Base-by-base conservation (phyloP, 2,113 vertebrate species). In the Petromus typicus region DNA sequence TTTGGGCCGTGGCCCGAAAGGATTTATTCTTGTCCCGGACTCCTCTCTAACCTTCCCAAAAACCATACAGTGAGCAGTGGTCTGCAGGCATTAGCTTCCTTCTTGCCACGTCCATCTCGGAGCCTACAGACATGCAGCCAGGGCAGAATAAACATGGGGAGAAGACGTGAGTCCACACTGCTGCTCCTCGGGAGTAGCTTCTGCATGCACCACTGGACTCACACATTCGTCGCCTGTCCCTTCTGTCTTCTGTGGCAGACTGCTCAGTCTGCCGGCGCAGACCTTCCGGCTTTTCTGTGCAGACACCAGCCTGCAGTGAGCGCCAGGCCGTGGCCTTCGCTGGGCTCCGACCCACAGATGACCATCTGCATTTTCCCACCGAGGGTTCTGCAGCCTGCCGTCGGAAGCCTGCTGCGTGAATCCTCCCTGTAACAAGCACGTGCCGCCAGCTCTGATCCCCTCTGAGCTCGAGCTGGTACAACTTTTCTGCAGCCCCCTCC, bases 351-450 rank as follows among this genome's bases (percentile, higher is more conserved):
- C 22, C 7, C 30, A 43, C 73, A 3, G 43, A 76, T 17, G 43
- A 14, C 73, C 43, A 48, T 30, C 43, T 76, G 71, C 13, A 3
- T 4, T 8, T 43, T 30, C 73, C 43, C 14, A 9, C 25, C 0
- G 14, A 25, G 30, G 71, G 37, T 40, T 37, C 67, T 11, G 67
- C 20, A 22, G 17, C 3, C 9, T 1, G 67, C n/a, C n/a, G 11
- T 37, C 4, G 18, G 7, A 71, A 40, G 20, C 20, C 67, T 40
- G 13, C 25, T 0, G 25, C 16, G 43, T 7, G 17, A 43, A 30
- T 11, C 25, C 40, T 75, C 13, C 1, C 2, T 13, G 0, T 8
- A 43, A 45, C 5, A 16, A 2, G 2, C 2, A 45, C 8, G 43
- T 25, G 3, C 23, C 5, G 1, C 6, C 6, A 3, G 3, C 30